A percentile compares a stretch with the other conserved stretches of the same genome.
Evolutionary conservation across 2,888 invertebrate species (phyloP).

Genomic region (Mythimna impura): DNA sequence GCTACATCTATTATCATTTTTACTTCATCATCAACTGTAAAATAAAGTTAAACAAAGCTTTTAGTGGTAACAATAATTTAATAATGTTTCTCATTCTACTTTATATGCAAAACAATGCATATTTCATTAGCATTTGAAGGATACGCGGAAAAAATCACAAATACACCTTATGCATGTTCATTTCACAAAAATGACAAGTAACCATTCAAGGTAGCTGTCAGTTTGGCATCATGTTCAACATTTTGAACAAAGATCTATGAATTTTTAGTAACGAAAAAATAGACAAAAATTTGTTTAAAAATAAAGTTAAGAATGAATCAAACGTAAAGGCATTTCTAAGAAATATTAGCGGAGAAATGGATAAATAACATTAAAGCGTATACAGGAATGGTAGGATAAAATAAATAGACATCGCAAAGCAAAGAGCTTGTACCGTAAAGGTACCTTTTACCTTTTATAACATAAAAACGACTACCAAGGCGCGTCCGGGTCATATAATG

Average conservation of each 20-base stretch:
- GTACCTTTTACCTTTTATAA: conserved; percentile 72
- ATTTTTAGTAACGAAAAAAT: not conserved
- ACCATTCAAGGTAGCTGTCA: conserved; percentile 44
- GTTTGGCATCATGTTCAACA: conserved; percentile 13
- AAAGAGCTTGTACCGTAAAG: conserved; percentile 50
- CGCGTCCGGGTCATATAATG: conserved; percentile 84
- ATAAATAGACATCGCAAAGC: conserved; percentile 59
- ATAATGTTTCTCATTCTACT: conserved; percentile 39
- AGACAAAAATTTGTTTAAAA: conserved; percentile 1
- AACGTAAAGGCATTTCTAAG: conserved; percentile 17
- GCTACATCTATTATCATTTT: not conserved
- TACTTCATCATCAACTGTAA: not conserved
- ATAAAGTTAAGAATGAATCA: conserved; percentile 14
- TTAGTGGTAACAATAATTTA: conserved; percentile 11
- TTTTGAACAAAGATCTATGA: conserved; percentile 25
- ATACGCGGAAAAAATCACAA: conserved; percentile 42
- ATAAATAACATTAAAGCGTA: conserved; percentile 53
- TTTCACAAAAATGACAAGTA: conserved; percentile 54
- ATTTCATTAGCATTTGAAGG: conserved; percentile 41
- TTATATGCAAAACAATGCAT: conserved; percentile 53
- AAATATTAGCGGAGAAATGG: conserved; percentile 34
- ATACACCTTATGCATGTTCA: conserved; percentile 51
- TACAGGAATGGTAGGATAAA: conserved; percentile 55
- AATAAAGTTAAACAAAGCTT: conserved; percentile 14
- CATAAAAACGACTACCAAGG: conserved; percentile 75